phyloP scores from a whole-genome alignment of 2,888 invertebrate genomes.

The Ptilodon capucinus region DNA sequence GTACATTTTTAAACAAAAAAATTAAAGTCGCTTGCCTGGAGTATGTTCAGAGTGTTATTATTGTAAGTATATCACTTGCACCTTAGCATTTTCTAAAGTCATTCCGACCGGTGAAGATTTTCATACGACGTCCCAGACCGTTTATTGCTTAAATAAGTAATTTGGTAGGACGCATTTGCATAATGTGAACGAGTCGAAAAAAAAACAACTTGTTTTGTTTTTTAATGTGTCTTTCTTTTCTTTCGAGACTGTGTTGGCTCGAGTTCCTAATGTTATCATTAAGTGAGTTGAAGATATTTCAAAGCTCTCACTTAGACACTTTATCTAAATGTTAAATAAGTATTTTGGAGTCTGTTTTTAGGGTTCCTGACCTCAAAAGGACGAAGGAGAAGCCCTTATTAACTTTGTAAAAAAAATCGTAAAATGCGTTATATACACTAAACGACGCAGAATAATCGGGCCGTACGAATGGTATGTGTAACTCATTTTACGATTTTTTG shows the following conservation, averaged over 20 bases:
- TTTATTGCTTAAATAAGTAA: slow-evolving; percentile 79
- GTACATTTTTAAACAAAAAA: too few relatives aligned
- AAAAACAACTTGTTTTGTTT: slow-evolving; percentile 67
- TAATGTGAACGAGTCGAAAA: slow-evolving; percentile 65
- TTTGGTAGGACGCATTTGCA: slow-evolving; percentile 73
- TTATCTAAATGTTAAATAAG: too few relatives aligned
- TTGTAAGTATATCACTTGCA: slow-evolving; percentile 32
- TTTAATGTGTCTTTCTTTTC: slow-evolving; percentile 16
- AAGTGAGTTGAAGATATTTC: not conserved
- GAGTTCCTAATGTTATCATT: slow-evolving; percentile 38
- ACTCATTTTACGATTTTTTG: too few relatives aligned
- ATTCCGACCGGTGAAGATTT: slow-evolving; percentile 63
- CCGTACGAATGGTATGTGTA: too few relatives aligned
- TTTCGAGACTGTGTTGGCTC: slow-evolving; percentile 21
- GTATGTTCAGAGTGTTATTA: not conserved
- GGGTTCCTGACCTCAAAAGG: too few relatives aligned
- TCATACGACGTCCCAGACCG: slow-evolving; percentile 66
- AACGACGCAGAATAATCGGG: too few relatives aligned
- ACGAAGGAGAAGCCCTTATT: too few relatives aligned
- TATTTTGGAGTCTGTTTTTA: too few relatives aligned
- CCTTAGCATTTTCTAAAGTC: slow-evolving; percentile 38
- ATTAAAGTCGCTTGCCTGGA: too few relatives aligned
- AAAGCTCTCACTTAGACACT: too few relatives aligned
- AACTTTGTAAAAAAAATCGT: too few relatives aligned
- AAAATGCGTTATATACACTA: too few relatives aligned